Evolutionary conservation across 2,888 invertebrate species (phyloP).

Genomic region (Hylaea fasciaria): DNA sequence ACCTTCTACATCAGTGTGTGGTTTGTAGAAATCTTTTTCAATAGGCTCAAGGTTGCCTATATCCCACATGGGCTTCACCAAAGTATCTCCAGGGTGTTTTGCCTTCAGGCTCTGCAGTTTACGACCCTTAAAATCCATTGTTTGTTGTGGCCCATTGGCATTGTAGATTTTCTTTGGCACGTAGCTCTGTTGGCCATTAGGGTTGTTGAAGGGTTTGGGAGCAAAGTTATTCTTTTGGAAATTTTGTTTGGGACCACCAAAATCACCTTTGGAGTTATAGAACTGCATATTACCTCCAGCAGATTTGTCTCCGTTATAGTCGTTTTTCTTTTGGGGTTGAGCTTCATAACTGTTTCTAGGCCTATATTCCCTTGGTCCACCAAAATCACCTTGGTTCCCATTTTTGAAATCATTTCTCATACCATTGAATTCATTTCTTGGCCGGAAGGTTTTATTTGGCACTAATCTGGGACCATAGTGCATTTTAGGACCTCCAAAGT

Average conservation of each 20-base stretch:
- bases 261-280: slow-evolving; percentile 76
- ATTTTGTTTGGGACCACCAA: slow-evolving; percentile 78
- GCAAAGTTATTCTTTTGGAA: slow-evolving; percentile 73
- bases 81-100: slow-evolving; percentile 89
- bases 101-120: slow-evolving; percentile 87
- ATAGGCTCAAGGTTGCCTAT: slow-evolving; percentile 90
- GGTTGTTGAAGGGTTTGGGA: slow-evolving; percentile 72
- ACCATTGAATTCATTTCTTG: slow-evolving; percentile 80
- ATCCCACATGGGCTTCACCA: slow-evolving; percentile 95
- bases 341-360: slow-evolving; percentile 76
- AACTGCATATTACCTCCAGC: slow-evolving; percentile 74
- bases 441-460: slow-evolving; percentile 77
- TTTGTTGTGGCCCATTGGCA: slow-evolving; percentile 65
- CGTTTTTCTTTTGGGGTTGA: slow-evolving; percentile 67
- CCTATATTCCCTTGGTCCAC: slow-evolving; percentile 77
- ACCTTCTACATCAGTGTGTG: slow-evolving; percentile 89
- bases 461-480: slow-evolving; percentile 76
- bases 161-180: slow-evolving; percentile 71
- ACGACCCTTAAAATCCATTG: slow-evolving; percentile 75
- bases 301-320: slow-evolving; percentile 70
- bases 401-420: slow-evolving; percentile 77
- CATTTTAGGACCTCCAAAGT: slow-evolving; percentile 80
- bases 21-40: slow-evolving; percentile 96
- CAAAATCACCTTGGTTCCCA: slow-evolving; percentile 76
- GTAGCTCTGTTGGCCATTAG: slow-evolving; percentile 66